Percentiles rank a stretch among this genome's conserved stretches.
Evolutionary conservation across 2,797 vertebrate species (phyloP).

Genomic region (Pangasius mekongensis): DNA sequence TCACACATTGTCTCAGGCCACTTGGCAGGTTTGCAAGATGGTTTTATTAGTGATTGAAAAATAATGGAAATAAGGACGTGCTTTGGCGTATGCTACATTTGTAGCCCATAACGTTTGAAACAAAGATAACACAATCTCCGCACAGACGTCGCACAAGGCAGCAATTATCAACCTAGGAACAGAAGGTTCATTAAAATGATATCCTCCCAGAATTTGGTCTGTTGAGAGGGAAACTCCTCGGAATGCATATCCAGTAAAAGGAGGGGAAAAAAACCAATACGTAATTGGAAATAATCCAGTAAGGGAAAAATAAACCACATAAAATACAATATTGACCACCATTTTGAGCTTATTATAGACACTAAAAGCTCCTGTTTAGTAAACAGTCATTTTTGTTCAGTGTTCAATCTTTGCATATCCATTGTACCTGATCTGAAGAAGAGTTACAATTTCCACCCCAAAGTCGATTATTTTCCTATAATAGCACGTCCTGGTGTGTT

Average conservation of each 20-base stretch:
- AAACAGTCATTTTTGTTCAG: too few species aligned
- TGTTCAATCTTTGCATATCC: too few species aligned
- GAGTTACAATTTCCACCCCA: too few species aligned
- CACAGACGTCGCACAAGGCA: background rate
- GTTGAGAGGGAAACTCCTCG: background rate
- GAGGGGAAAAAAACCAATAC: too few species aligned
- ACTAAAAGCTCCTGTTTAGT: background rate
- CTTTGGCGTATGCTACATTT: background rate
- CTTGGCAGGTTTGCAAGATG: background rate
- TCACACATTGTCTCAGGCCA: background rate
- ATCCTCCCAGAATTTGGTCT: background rate
- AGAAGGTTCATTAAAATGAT: background rate
- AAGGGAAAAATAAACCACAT: background rate
- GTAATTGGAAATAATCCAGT: too few species aligned
- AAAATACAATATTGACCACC: background rate
- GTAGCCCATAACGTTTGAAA: background rate
- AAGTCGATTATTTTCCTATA: too few species aligned
- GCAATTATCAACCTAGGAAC: background rate
- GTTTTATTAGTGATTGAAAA: too few species aligned
- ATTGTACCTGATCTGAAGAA: background rate
- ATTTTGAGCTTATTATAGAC: background rate
- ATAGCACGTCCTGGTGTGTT: too few species aligned
- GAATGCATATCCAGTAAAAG: too few species aligned
- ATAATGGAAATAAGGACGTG: background rate
- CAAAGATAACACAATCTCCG: background rate